A percentile compares a stretch with the other conserved stretches of the same genome.
phyloP scores from a whole-genome alignment of 2,888 invertebrate species.

The Drosophila recens region DNA sequence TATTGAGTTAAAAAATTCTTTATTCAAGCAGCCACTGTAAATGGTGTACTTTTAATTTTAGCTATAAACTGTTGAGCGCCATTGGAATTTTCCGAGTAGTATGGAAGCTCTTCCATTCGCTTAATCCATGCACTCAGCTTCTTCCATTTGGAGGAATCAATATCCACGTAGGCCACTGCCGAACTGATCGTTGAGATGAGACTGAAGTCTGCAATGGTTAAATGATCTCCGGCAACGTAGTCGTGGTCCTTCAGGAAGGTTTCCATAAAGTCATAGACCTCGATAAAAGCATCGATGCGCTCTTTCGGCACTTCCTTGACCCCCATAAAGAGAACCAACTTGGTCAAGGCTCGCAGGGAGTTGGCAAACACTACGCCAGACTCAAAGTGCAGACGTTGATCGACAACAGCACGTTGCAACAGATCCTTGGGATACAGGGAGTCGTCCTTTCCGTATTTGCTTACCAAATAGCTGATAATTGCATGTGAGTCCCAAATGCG shows the following conservation, averaged over 20 bases:
- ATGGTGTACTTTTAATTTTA: background rate
- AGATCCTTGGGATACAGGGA: slow-evolving; percentile 79
- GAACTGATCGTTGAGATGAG: slow-evolving; percentile 31
- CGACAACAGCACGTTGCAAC: slow-evolving; percentile 64
- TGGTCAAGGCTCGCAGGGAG: background rate
- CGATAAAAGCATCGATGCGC: slow-evolving; percentile 26
- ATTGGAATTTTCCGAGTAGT: slow-evolving; percentile 66
- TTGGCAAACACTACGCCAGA: slow-evolving; percentile 10
- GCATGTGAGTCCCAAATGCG: slow-evolving; percentile 82
- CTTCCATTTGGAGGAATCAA: slow-evolving; percentile 51
- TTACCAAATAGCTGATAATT: slow-evolving; percentile 77
- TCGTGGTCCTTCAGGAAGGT: slow-evolving; percentile 45
- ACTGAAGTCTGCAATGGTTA: slow-evolving; percentile 79
- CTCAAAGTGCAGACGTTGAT: slow-evolving; percentile 61
- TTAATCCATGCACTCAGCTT: slow-evolving; percentile 68
- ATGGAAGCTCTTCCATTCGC: slow-evolving; percentile 67
- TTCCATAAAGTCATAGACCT: slow-evolving; percentile 48
- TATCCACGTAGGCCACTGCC: slow-evolving; percentile 30
- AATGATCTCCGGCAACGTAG: slow-evolving; percentile 56
- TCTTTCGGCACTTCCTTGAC: slow-evolving; percentile 16
- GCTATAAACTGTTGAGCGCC: slow-evolving; percentile 34
- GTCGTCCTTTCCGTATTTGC: slow-evolving; percentile 78
- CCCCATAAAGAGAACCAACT: background rate
- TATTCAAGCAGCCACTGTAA: slow-evolving; percentile 1
- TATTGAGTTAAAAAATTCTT: background rate